phyloP scores from a whole-genome alignment of 2,888 invertebrate species.

The Macroteleia sp. region DNA sequence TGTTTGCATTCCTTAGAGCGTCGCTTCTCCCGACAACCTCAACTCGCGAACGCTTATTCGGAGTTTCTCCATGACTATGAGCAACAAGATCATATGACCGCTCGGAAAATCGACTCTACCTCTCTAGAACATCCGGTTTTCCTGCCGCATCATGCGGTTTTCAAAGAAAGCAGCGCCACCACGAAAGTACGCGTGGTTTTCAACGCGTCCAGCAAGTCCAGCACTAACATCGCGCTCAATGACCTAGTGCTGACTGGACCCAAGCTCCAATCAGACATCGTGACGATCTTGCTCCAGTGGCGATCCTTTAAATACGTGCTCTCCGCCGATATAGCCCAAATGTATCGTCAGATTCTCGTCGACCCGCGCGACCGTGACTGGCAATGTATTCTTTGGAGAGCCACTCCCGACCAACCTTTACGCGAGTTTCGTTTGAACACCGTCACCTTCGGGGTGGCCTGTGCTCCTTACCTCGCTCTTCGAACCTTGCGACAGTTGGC shows the following conservation, averaged over 20 bases:
- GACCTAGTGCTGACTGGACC: constrained; percentile 1
- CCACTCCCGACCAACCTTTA: background rate
- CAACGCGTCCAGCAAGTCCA: constrained; percentile 66
- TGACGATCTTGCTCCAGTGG: too few relatives aligned
- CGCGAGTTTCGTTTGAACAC: background rate
- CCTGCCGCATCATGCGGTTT: constrained; percentile 71
- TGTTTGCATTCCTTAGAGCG: background rate
- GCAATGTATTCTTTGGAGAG: background rate
- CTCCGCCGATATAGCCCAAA: too few relatives aligned
- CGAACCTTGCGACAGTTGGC: background rate
- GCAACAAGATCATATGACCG: background rate
- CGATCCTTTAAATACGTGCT: too few relatives aligned
- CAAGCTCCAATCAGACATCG: constrained; percentile 2
- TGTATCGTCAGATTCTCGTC: too few relatives aligned
- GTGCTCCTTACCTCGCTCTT: background rate
- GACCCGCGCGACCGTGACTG: background rate
- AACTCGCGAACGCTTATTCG: background rate
- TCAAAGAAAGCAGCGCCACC: constrained; percentile 60
- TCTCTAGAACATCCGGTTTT: background rate
- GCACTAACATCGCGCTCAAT: constrained; percentile 57
- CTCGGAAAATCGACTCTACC: too few relatives aligned
- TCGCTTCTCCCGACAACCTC: background rate
- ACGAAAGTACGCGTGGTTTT: constrained; percentile 72
- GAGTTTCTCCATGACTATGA: background rate
- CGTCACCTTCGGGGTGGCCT: background rate